phyloP scores from a whole-genome alignment of 2,797 vertebrate genomes.

The Cirrhinus molitorella region DNA sequence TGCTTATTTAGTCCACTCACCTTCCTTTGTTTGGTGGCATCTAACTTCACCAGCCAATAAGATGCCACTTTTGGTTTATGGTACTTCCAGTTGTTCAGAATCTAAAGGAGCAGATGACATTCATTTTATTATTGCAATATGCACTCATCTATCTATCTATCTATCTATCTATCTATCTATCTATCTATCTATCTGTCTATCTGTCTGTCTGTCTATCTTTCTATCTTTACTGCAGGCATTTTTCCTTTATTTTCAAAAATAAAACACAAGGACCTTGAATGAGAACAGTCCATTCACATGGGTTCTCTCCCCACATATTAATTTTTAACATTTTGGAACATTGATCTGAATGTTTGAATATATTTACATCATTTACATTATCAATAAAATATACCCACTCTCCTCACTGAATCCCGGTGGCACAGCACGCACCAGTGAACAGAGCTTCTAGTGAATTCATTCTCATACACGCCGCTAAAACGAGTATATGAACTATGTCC shows the following conservation, averaged over 20 bases:
- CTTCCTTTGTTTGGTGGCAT: constrained; percentile 95
- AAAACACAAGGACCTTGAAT: constrained; percentile 49
- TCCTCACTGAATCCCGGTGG: constrained; percentile 18
- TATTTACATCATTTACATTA: constrained; percentile 46
- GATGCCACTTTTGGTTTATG: constrained; percentile 98
- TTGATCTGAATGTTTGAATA: constrained; percentile 58
- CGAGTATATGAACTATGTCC: constrained; percentile 33
- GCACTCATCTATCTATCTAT: not conserved
- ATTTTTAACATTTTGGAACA: constrained; percentile 55
- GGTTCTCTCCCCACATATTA: constrained; percentile 39
- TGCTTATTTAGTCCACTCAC: constrained; percentile 72
- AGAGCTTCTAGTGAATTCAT: constrained; percentile 11
- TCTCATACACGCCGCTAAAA: constrained; percentile 34
- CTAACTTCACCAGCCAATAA: constrained; percentile 96
- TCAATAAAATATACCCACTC: constrained; percentile 46
- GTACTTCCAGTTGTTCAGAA: constrained; percentile 96
- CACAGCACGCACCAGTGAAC: not conserved
- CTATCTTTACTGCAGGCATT: not conserved
- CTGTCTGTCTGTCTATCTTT: not conserved
- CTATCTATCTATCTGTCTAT: not conserved
- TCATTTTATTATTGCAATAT: constrained; percentile 5
- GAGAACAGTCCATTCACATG: constrained; percentile 44
- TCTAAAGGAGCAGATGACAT: constrained; percentile 76
- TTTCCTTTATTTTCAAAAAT: constrained; percentile 21
- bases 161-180: not conserved